These are phyloP conservation scores for Caenorhabditis inopinata DNA, from an alignment of 1,140 invertebrate species.

Conservation along the genomic window DNA sequence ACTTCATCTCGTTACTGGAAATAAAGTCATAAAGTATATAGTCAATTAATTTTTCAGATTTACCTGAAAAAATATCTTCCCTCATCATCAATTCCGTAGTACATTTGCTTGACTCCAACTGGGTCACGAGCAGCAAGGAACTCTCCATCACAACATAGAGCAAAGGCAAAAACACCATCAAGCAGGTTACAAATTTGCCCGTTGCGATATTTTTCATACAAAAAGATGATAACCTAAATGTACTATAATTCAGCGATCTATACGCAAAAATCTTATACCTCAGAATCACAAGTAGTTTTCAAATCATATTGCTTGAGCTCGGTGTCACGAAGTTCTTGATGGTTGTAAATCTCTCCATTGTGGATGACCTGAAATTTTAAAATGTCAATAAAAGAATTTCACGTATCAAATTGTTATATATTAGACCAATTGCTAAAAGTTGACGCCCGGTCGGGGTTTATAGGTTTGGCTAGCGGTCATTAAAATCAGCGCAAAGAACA, in stretches of 20 bases:
- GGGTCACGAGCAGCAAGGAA: conserved; percentile 64
- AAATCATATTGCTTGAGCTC: conserved; percentile 49
- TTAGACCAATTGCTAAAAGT: background rate
- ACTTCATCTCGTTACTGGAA: conserved; percentile 66
- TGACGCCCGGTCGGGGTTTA: too few relatives aligned
- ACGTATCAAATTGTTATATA: too few relatives aligned
- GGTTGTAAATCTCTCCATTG: conserved; percentile 66
- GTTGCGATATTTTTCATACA: conserved; percentile 58
- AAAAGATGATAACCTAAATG: conserved; percentile 54
- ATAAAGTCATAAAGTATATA: conserved; percentile 34
- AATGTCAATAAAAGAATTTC: background rate
- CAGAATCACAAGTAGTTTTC: conserved; percentile 58
- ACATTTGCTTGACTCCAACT: conserved; percentile 62
- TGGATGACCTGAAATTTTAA: conserved; percentile 59
- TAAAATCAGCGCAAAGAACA: conserved; percentile 25
- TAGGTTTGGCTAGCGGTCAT: background rate
- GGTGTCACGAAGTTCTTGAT: conserved; percentile 49
- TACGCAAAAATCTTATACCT: background rate
- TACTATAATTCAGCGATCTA: background rate
- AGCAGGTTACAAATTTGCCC: conserved; percentile 57
- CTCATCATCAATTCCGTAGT: conserved; percentile 59
- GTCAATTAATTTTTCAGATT: background rate
- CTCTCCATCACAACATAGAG: conserved; percentile 59
- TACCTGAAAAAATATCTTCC: conserved; percentile 59
- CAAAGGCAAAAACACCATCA: conserved; percentile 65